Conservation (phyloP, 2,888 invertebrate genomes). For the Melanostoma mellinum region DNA sequence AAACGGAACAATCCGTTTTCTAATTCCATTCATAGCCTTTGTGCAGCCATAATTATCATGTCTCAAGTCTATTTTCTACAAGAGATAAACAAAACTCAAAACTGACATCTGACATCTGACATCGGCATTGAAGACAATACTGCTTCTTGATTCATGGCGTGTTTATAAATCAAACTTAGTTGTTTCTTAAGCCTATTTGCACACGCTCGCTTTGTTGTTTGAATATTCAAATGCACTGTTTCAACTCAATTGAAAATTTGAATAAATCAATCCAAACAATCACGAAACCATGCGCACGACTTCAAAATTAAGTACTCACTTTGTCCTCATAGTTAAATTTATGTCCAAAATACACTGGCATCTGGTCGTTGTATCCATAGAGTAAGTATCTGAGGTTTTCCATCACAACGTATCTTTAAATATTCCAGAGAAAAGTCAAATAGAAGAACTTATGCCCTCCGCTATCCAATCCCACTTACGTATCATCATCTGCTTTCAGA, state of each 20-base stretch:
- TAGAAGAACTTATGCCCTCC: not conserved
- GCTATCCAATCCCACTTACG: constrained; percentile 86
- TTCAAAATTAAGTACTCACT: constrained; percentile 43
- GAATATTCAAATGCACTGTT: constrained; percentile 30
- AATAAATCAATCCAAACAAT: constrained; percentile 12
- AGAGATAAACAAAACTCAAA: no score
- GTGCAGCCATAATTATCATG: no score
- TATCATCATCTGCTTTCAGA: constrained; percentile 97
- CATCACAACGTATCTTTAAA: constrained; percentile 91
- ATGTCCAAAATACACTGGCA: constrained; percentile 93
- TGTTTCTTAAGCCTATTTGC: constrained; percentile 14
- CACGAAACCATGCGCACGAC: not conserved
- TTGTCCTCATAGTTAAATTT: constrained; percentile 84
- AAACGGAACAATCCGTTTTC: no score
- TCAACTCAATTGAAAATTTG: constrained; percentile 8
- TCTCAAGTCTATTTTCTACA: no score
- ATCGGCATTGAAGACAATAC: not conserved
- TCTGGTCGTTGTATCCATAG: constrained; percentile 86
- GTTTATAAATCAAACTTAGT: constrained; percentile 11
- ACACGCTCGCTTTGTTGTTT: constrained; percentile 6
- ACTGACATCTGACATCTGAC: no score
- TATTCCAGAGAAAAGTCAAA: constrained; percentile 33
- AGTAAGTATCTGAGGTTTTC: constrained; percentile 96
- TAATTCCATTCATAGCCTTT: no score
- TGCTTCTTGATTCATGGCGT: not conserved